phyloP scores from a whole-genome alignment of 2,797 vertebrate species.

The Myotis findleyi region DNA sequence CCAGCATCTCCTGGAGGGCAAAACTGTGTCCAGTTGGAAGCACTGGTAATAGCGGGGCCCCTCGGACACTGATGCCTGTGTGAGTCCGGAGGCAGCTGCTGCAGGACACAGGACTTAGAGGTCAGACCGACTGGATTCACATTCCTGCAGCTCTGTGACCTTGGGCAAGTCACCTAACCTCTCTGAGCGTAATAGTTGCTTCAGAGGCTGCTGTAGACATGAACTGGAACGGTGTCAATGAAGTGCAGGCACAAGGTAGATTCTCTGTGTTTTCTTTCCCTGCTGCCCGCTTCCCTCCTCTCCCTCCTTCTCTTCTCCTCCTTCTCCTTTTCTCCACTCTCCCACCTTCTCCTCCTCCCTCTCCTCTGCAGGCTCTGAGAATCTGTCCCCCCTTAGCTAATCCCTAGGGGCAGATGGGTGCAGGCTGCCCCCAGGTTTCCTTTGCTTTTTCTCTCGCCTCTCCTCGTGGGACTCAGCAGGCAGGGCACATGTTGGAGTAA shows the following conservation, averaged over 20 bases:
- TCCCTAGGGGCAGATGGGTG: background rate
- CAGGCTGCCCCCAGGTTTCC: accelerated
- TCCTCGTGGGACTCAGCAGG: background rate
- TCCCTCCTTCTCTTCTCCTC: too few species aligned
- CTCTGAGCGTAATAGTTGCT: background rate
- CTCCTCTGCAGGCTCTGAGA: background rate
- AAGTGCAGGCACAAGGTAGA: background rate
- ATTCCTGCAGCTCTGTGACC: background rate
- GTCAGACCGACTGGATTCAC: background rate
- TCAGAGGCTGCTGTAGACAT: background rate
- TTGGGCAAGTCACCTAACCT: background rate
- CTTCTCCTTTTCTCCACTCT: too few species aligned
- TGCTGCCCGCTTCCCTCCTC: background rate
- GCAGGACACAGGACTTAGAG: background rate
- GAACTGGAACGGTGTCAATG: background rate
- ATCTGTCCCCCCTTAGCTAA: background rate
- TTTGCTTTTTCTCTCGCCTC: background rate
- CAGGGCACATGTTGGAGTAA: background rate
- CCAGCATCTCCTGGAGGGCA: background rate
- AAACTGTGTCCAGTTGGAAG: background rate
- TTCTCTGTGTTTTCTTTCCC: background rate
- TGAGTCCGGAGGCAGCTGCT: background rate
- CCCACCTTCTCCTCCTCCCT: background rate
- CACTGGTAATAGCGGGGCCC: background rate
- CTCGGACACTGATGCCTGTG: accelerated